Evolutionary conservation across 2,888 invertebrate genomes (phyloP).

Genomic region (Unio pictorum): DNA sequence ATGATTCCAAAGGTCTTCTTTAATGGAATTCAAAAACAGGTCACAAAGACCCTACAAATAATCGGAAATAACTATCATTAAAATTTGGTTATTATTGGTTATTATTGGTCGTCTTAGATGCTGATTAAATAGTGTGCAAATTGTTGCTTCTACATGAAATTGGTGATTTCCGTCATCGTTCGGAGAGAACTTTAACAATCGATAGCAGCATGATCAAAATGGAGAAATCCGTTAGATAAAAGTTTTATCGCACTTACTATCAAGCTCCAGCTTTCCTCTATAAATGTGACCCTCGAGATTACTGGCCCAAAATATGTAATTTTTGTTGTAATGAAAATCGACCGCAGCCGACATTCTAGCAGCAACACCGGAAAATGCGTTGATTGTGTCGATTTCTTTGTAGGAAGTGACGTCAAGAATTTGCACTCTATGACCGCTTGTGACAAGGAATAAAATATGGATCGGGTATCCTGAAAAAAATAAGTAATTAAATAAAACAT

Average conservation of each 20-base stretch:
- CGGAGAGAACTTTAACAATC: no score
- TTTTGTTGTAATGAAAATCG: slow-evolving; percentile 17
- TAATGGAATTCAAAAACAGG: no score
- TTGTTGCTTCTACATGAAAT: no score
- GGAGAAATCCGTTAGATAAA: no score
- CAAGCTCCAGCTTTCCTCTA: slow-evolving; percentile 15
- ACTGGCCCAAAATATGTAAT: slow-evolving; percentile 28
- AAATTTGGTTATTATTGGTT: no score
- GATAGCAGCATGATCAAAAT: no score
- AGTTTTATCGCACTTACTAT: slow-evolving; percentile 15
- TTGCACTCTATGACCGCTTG: slow-evolving; percentile 23
- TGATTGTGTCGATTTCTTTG: slow-evolving; percentile 26
- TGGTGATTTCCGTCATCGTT: no score
- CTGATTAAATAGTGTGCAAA: no score
- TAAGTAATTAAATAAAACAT: background rate
- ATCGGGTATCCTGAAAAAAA: slow-evolving; percentile 22
- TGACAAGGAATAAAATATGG: slow-evolving; percentile 21
- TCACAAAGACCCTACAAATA: no score
- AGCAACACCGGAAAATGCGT: slow-evolving; percentile 10
- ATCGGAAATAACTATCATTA: no score
- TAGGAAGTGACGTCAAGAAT: slow-evolving; percentile 20
- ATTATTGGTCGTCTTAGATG: no score
- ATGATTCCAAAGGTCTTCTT: no score
- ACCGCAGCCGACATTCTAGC: slow-evolving; percentile 14
- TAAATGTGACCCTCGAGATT: slow-evolving; percentile 23